Conservation (phyloP, 2,888 invertebrate species). For the Trichopoda pennipes region DNA sequence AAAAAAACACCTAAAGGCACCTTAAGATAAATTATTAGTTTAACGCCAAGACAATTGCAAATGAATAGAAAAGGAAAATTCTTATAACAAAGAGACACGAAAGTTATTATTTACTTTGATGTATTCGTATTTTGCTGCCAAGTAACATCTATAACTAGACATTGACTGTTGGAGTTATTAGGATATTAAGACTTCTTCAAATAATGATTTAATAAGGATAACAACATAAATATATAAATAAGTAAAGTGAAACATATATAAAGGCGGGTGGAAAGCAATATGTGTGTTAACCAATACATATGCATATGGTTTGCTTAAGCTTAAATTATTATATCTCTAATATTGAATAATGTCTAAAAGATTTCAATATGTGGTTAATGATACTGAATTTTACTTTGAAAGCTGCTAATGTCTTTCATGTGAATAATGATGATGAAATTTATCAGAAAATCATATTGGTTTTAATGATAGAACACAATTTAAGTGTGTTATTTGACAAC, state of each 20-base stretch:
- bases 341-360: constrained; percentile 56
- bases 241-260: constrained; percentile 51
- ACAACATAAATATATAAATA: constrained; percentile 63
- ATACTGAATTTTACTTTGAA: constrained; percentile 34
- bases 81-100: constrained; percentile 22
- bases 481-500: not conserved
- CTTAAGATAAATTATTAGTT: constrained; percentile 66
- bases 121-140: constrained; percentile 60
- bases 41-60: constrained; percentile 49
- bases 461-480: constrained; percentile 39
- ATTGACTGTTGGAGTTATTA: constrained; percentile 50
- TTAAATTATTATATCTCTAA: constrained; percentile 57
- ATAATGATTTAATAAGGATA: constrained; percentile 68
- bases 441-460: constrained; percentile 59
- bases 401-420: constrained; percentile 39
- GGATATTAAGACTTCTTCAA: constrained; percentile 55
- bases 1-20: constrained; percentile 39
- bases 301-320: constrained; percentile 39
- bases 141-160: constrained; percentile 22
- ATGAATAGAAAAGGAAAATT: constrained; percentile 24
- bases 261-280: not conserved
- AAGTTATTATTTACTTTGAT: constrained; percentile 66
- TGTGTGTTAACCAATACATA: not conserved
- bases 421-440: constrained; percentile 37
- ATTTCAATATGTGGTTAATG: constrained; percentile 64